A percentile compares a stretch with the other conserved stretches of the same genome.
Conservation (phyloP, 2,888 invertebrate genomes). For the Sphaerophoria taeniata region DNA sequence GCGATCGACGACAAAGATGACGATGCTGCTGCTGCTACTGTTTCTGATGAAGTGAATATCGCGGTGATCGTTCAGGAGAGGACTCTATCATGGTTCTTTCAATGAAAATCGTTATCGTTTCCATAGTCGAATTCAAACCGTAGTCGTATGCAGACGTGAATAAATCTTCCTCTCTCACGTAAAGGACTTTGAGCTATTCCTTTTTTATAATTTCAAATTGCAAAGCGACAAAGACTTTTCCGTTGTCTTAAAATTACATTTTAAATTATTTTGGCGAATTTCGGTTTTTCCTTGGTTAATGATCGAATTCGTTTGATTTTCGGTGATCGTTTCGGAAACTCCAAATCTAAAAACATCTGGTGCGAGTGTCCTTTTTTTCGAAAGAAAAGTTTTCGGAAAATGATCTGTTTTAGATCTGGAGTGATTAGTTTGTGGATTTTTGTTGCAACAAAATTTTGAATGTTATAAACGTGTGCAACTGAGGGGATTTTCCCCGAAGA, state of each 20-base stretch:
- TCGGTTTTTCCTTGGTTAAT: constrained; percentile 45
- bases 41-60: constrained; percentile 53
- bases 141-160: constrained; percentile 82
- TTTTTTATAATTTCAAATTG: background rate
- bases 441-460: constrained; percentile 51
- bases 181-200: constrained; percentile 14
- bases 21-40: constrained; percentile 67
- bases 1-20: constrained; percentile 48
- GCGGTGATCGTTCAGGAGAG: constrained; percentile 66
- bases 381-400: constrained; percentile 9
- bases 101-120: constrained; percentile 74
- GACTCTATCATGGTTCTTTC: constrained; percentile 75
- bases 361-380: constrained; percentile 39
- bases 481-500: constrained; percentile 69
- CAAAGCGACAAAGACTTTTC: constrained; percentile 36
- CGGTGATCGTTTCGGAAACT: constrained; percentile 62
- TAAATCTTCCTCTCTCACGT: constrained; percentile 72
- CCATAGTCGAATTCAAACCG: constrained; percentile 81
- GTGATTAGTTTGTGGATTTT: constrained; percentile 50
- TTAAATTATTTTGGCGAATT: constrained; percentile 1
- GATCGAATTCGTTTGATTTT: constrained; percentile 34
- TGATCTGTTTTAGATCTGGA: constrained; percentile 34
- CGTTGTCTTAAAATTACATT: constrained; percentile 25
- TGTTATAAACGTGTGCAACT: constrained; percentile 59
- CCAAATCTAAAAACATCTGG: constrained; percentile 69